These are phyloP conservation scores for Acromyrmex charruanus DNA, from an alignment of 1,140 invertebrate genomes.

Conservation along the genomic window DNA sequence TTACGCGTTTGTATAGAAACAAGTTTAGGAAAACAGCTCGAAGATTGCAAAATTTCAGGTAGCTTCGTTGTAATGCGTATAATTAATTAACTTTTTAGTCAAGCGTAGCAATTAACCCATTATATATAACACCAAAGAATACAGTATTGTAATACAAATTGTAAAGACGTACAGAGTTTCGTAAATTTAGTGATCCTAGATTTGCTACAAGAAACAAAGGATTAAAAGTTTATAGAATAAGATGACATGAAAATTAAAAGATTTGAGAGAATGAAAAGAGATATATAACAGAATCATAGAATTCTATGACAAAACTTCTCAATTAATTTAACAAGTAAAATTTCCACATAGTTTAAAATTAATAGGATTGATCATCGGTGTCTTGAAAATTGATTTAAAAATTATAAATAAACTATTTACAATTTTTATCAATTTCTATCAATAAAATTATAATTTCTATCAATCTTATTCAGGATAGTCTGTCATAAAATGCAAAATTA, in stretches of 20 bases:
- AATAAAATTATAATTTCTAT: background rate
- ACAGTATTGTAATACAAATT: background rate
- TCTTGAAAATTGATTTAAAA: background rate
- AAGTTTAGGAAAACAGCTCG: constrained; percentile 26
- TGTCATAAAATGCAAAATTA: background rate
- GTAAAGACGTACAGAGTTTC: background rate
- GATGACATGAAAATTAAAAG: background rate
- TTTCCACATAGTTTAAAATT: background rate
- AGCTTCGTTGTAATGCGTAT: constrained; percentile 2
- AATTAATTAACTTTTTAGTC: constrained; percentile 55
- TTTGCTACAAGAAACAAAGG: background rate
- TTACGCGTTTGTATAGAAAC: constrained; percentile 51
- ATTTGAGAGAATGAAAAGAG: background rate
- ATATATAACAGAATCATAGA: too few species aligned
- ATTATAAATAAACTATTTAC: background rate
- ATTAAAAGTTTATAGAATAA: background rate
- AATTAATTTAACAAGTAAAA: background rate
- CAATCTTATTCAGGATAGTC: background rate
- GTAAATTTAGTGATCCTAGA: background rate
- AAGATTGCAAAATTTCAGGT: constrained; percentile 52
- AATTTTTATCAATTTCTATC: too few species aligned
- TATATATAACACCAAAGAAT: background rate
- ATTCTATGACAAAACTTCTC: background rate
- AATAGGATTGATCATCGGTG: background rate
- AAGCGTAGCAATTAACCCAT: constrained; percentile 36